phyloP scores from a whole-genome alignment of 2,797 vertebrate species.

The Cheirogaleus major region DNA sequence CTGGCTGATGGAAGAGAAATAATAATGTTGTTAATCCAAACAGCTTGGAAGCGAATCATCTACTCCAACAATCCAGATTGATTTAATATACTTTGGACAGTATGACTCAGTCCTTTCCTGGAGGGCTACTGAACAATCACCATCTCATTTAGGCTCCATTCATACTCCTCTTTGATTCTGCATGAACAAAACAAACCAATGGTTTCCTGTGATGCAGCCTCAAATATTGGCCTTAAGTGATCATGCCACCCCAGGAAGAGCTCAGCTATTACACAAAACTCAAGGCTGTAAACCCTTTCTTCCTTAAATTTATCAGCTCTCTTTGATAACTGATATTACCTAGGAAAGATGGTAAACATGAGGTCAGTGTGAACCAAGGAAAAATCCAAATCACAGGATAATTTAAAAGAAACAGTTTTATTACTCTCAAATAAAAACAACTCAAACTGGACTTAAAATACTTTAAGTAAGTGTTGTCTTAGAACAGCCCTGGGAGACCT shows the following conservation, averaged over 20 bases:
- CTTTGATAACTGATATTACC: conserved; percentile 47
- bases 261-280: conserved; percentile 25
- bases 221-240: conserved; percentile 38
- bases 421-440: conserved; percentile 29
- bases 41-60: conserved; percentile 57
- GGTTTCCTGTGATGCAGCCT: conserved; percentile 30
- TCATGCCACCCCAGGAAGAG: background rate
- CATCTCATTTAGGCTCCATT: conserved; percentile 59
- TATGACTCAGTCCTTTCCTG: conserved; percentile 60
- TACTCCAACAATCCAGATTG: conserved; percentile 59
- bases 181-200: conserved; percentile 38
- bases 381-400: conserved; percentile 42
- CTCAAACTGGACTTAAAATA: conserved; percentile 26
- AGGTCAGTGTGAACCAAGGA: conserved; percentile 18
- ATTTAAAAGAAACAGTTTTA: conserved; percentile 33
- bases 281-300: background rate
- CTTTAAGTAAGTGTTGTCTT: conserved; percentile 2
- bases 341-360: conserved; percentile 14
- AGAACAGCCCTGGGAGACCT: background rate
- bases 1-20: conserved; percentile 59
- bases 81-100: conserved; percentile 60
- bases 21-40: conserved; percentile 65
- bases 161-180: conserved; percentile 56
- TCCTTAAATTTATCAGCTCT: conserved; percentile 1
- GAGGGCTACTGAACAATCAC: conserved; percentile 54